These are phyloP conservation scores for Rhodinocichla rosea DNA, from an alignment of 2,113 vertebrate species.

Conservation along the genomic window DNA sequence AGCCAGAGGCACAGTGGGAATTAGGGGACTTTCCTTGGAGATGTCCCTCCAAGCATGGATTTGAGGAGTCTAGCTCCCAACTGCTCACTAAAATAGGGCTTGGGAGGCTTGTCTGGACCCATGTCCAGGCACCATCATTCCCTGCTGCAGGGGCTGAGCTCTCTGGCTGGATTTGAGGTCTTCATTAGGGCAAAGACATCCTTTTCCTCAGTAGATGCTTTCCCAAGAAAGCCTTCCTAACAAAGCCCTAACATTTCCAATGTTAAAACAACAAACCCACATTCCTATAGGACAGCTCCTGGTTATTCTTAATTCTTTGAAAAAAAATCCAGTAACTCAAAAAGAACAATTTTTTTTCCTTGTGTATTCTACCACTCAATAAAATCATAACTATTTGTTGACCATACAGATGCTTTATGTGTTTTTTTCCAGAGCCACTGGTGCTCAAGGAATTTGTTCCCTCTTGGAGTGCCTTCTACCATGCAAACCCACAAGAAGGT, in stretches of 20 bases:
- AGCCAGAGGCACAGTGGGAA: not conserved
- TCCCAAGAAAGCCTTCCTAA: conserved; percentile 22
- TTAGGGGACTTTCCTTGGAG: not conserved
- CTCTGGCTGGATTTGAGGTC: not conserved
- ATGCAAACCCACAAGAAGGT: not conserved
- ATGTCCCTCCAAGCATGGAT: not conserved
- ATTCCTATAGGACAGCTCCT: not conserved
- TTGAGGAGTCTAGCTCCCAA: not conserved
- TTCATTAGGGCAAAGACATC: not conserved
- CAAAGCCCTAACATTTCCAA: not conserved
- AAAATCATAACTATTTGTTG: conserved; percentile 50
- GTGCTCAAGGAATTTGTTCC: not conserved
- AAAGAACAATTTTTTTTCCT: not conserved
- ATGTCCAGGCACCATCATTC: not conserved
- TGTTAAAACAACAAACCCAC: not conserved
- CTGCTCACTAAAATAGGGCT: not conserved
- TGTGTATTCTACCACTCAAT: conserved; percentile 37
- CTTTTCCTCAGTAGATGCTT: not conserved
- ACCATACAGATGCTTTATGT: not conserved
- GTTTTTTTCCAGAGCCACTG: not conserved
- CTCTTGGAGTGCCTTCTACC: not conserved
- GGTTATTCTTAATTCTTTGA: not conserved
- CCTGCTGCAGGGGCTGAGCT: not conserved
- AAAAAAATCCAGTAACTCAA: not conserved
- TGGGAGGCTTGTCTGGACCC: not conserved